Conservation (phyloP, 2,888 invertebrate species). For the Acrobasis consociella region DNA sequence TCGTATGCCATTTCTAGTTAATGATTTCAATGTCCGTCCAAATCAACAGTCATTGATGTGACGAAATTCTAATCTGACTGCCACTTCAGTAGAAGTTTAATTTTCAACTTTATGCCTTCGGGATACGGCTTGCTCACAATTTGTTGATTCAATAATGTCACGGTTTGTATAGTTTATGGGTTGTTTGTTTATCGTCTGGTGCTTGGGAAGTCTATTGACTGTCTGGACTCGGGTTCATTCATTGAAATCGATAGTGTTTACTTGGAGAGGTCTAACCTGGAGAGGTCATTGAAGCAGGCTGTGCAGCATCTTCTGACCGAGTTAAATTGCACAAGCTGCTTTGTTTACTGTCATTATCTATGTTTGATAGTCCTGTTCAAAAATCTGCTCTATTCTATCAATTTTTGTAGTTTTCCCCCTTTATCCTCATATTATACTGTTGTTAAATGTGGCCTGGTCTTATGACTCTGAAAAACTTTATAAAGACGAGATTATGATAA, state of each 20-base stretch:
- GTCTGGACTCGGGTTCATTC: slow-evolving; percentile 11
- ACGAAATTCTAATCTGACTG: slow-evolving; percentile 32
- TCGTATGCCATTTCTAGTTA: slow-evolving; percentile 21
- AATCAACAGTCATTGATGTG: slow-evolving; percentile 34
- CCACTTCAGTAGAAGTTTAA: not conserved
- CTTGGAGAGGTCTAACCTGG: too few species aligned
- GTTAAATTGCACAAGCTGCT: too few species aligned
- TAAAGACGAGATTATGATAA: too few species aligned
- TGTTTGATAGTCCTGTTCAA: too few species aligned
- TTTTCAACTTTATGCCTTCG: not conserved
- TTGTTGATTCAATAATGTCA: slow-evolving; percentile 10
- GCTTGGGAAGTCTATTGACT: slow-evolving; percentile 7
- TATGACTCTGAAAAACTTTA: too few species aligned
- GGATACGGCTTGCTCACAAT: not conserved
- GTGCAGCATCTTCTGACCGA: too few species aligned
- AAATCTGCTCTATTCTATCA: too few species aligned
- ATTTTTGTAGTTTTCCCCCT: too few species aligned
- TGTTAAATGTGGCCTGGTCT: too few species aligned
- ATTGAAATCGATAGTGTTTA: slow-evolving; percentile 2
- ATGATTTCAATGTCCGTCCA: slow-evolving; percentile 19
- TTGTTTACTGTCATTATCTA: too few species aligned
- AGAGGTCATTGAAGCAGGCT: too few species aligned
- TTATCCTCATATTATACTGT: too few species aligned
- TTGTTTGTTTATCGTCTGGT: slow-evolving; percentile 8
- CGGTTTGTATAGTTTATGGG: slow-evolving; percentile 16